phyloP scores from a whole-genome alignment of 2,797 vertebrate genomes.

The Paratrypauchen microcephalus region DNA sequence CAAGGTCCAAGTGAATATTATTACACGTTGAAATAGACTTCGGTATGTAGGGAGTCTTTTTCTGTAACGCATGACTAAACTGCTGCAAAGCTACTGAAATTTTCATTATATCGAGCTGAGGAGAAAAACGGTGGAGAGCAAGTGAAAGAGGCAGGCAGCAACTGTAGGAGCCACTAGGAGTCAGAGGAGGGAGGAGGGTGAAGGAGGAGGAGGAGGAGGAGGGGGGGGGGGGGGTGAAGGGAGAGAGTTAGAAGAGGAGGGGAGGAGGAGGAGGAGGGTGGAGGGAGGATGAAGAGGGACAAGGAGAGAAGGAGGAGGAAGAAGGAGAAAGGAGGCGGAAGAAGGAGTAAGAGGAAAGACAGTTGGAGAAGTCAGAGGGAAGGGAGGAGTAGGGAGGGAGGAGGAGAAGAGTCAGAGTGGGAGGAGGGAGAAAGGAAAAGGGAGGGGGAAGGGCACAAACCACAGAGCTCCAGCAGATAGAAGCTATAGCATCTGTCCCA shows the following conservation, averaged over 20 bases:
- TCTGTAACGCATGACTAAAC: slow-evolving; percentile 72
- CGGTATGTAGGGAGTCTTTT: slow-evolving; percentile 49
- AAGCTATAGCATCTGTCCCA: slow-evolving; percentile 58
- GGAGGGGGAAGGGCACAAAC: slow-evolving; percentile 27
- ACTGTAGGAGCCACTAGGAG: slow-evolving; percentile 47
- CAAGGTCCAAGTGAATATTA: slow-evolving; percentile 3
- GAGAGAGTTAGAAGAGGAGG: too few species aligned
- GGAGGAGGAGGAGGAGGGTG: too few species aligned
- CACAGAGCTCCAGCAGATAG: slow-evolving; percentile 53
- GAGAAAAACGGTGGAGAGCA: slow-evolving; percentile 36
- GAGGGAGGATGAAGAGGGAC: too few species aligned
- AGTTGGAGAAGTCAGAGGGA: too few species aligned
- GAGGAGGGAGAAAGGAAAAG: slow-evolving; percentile 35
- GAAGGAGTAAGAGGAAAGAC: too few species aligned
- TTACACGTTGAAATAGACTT: slow-evolving; percentile 23
- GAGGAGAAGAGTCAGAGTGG: too few species aligned
- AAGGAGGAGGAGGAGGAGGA: too few species aligned
- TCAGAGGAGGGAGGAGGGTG: too few species aligned
- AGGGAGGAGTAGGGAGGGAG: too few species aligned
- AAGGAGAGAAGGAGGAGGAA: too few species aligned
- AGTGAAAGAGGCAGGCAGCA: slow-evolving; percentile 58
- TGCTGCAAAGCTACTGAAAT: slow-evolving; percentile 81
- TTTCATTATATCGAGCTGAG: slow-evolving; percentile 74
- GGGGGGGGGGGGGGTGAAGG: too few species aligned
- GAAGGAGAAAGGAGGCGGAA: too few species aligned